A percentile compares a stretch with the other conserved stretches of the same genome.
Conservation (phyloP, 1,140 invertebrate species). For the Chlorops oryzae region DNA sequence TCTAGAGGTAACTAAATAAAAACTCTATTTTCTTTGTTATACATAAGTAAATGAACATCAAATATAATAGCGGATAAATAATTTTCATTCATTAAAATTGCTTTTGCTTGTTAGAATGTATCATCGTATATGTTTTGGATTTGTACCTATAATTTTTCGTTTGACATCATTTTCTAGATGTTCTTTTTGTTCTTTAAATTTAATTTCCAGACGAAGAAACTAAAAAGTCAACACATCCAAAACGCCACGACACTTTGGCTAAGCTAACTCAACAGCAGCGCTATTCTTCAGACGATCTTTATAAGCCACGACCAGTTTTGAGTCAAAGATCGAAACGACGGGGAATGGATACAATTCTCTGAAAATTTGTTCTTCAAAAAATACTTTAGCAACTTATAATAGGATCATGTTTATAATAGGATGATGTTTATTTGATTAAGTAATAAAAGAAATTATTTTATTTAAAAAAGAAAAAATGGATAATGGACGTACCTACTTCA, state of each 20-base stretch:
- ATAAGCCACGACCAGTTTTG: constrained; percentile 58
- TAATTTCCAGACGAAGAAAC: background rate
- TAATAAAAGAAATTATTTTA: too few relatives aligned
- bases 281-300: constrained; percentile 62
- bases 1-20: too few relatives aligned
- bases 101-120: too few relatives aligned
- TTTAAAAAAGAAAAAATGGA: too few relatives aligned
- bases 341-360: constrained; percentile 34
- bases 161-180: background rate
- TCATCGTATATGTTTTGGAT: too few relatives aligned
- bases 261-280: constrained; percentile 50
- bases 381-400: background rate
- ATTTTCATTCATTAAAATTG: too few relatives aligned
- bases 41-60: too few relatives aligned
- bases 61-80: too few relatives aligned
- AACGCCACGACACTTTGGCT: constrained; percentile 9
- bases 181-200: background rate
- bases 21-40: too few relatives aligned
- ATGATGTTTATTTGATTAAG: too few relatives aligned
- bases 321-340: constrained; percentile 41
- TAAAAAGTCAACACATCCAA: background rate
- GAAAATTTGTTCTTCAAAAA: constrained; percentile 12
- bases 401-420: too few relatives aligned
- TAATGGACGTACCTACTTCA: too few relatives aligned
- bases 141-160: background rate